These are phyloP conservation scores for Pristionchus fissidentatus DNA, from an alignment of 2,888 invertebrate genomes.

Conservation along the genomic window DNA sequence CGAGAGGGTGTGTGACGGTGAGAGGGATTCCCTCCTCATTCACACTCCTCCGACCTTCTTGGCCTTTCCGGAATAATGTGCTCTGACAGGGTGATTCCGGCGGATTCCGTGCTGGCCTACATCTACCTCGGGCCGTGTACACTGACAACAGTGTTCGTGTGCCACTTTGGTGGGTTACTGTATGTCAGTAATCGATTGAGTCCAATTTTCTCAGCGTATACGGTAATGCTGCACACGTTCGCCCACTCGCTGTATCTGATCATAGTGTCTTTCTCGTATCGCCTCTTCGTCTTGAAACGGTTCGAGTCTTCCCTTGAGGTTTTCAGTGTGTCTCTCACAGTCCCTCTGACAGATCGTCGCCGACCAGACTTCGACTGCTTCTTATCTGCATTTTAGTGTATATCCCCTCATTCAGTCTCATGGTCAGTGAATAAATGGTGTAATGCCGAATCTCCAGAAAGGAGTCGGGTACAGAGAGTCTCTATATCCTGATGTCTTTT, in stretches of 20 bases:
- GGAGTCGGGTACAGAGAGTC: background rate
- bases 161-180: slow-evolving; percentile 16
- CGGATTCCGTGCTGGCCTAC: slow-evolving; percentile 22
- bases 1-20: no score
- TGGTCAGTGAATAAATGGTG: background rate
- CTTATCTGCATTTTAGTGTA: slow-evolving; percentile 19
- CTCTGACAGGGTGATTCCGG: slow-evolving; percentile 26
- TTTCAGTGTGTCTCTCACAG: no score
- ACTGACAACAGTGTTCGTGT: background rate
- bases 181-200: background rate
- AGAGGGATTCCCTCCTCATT: no score
- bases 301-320: no score
- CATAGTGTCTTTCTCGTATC: slow-evolving; percentile 42
- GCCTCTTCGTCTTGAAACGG: slow-evolving; percentile 21
- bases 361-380: background rate
- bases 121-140: slow-evolving; percentile 38
- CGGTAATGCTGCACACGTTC: slow-evolving; percentile 35
- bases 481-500: no score
- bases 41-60: background rate
- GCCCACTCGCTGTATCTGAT: slow-evolving; percentile 35
- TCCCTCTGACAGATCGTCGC: background rate
- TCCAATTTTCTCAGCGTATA: slow-evolving; percentile 1
- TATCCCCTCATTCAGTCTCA: slow-evolving; percentile 13
- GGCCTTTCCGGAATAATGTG: background rate
- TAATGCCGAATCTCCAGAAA: background rate